Base-by-base conservation (phyloP, 1,140 invertebrate species). In the Polypedilum vanderplanki region DNA sequence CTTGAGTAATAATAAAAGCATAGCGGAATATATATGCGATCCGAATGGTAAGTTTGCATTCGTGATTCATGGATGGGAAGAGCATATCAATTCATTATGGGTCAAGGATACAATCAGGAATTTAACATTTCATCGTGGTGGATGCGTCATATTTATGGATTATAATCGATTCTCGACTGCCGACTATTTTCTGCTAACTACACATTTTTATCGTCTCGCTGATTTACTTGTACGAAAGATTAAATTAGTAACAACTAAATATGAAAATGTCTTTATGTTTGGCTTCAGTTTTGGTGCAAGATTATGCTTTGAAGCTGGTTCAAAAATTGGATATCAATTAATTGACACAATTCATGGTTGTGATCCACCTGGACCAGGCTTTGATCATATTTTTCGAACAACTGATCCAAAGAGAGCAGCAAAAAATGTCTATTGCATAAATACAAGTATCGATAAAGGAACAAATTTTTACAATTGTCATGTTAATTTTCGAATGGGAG, bases 331-430 rank as follows among this genome's bases (percentile, higher is more conserved):
- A 73, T 1, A 76, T 77, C 7, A 74, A 76, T 41, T 76, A 78
- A 76, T 82, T 20, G 74, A 78, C 46, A 80, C 78, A 75, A 81
- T 82, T 65, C 77, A 79, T 57, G 76, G 77, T 67, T 82, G 81
- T 40, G 81, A 82, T 74, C 82, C 81, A 79, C 81, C 81, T n/a
- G 81, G 81, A 5, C 81, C 81, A 0, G 81, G 80, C 12, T 82
- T 82, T n/a, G 81, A 82, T 79, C 77, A 77, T 0, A 73, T 24
- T 24, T 78, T 79, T 76, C 33, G 10, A 18, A 7, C 65, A 17
- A 70, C 77, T 0, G 78, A 82, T 73, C 80, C 81, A 65, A 79
- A 78, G 8, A 78, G 78, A 40, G 78, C 80, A 0, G 81, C 78
- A 2, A 77, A 77, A 40, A 77, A 80, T 75, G 81, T 82, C 8